Conservation (phyloP, 1,140 invertebrate species). For the Mylabris phalerata region DNA sequence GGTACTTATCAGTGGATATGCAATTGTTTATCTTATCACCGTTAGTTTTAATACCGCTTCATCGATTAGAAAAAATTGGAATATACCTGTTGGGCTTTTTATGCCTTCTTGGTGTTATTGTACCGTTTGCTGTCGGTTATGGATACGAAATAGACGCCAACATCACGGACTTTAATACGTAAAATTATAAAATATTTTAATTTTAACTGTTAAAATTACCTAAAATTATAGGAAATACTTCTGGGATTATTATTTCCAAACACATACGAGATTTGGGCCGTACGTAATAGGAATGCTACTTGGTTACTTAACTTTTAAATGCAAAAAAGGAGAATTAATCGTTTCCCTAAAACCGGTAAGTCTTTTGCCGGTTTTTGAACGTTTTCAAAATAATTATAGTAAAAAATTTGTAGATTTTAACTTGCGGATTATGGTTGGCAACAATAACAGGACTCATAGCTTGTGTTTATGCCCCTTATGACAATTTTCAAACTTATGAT, state of each 20-base stretch:
- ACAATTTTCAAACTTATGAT: no score
- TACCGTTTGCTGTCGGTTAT: not conserved
- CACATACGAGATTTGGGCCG: slow-evolving; percentile 46
- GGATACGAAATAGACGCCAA: slow-evolving; percentile 27
- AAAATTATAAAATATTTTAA: not conserved
- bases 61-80: not conserved
- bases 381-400: no score
- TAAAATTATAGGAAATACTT: not conserved
- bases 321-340: slow-evolving; percentile 1
- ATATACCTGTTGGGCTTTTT: not conserved
- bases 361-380: not conserved
- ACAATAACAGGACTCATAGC: slow-evolving; percentile 3
- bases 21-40: slow-evolving; percentile 20
- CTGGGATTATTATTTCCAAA: slow-evolving; percentile 28
- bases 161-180: no score
- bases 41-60: slow-evolving; percentile 1
- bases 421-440: slow-evolving; percentile 8
- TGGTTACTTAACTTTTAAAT: slow-evolving; percentile 41
- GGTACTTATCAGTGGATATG: slow-evolving; percentile 20
- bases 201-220: no score
- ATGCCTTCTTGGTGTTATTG: slow-evolving; percentile 1
- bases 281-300: slow-evolving; percentile 52
- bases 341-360: not conserved
- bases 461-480: no score
- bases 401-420: not conserved